Percentiles rank a stretch among this genome's conserved stretches.
Conservation (phyloP, 2,888 invertebrate species). For the Tipula unca region DNA sequence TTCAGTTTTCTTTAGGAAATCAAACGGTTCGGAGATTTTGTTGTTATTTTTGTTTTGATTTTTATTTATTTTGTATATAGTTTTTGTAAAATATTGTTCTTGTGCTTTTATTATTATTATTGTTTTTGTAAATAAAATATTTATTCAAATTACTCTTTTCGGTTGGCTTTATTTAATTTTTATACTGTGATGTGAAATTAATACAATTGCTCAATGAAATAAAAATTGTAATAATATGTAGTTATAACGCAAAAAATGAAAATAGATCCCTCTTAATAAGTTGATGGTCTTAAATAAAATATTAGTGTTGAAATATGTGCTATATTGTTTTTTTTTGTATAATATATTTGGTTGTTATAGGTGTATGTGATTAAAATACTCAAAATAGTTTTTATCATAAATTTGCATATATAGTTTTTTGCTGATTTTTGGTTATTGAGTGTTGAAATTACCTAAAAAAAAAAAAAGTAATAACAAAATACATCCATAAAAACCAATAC, state of each 20-base stretch:
- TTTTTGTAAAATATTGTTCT: background rate
- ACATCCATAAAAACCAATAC: background rate
- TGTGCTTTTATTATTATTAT: too few species aligned
- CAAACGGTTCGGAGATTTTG: constrained; percentile 8
- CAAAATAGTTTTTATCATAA: background rate
- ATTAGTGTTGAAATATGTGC: background rate
- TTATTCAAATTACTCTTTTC: background rate
- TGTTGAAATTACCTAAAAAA: background rate
- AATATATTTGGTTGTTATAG: background rate
- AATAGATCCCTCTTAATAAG: background rate
- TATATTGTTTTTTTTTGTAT: background rate
- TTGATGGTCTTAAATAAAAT: background rate
- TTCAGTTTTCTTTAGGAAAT: constrained; percentile 8
- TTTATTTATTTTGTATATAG: background rate
- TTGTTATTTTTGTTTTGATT: background rate
- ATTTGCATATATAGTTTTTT: background rate
- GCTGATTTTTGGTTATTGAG: background rate
- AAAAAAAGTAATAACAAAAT: too few species aligned
- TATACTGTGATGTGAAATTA: background rate
- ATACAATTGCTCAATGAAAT: background rate
- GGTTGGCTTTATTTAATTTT: background rate
- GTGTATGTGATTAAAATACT: background rate
- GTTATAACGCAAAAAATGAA: background rate
- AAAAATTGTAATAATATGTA: background rate
- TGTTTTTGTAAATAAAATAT: background rate